Conservation (phyloP, 2,797 vertebrate species). For the Adelosebastes latens region DNA sequence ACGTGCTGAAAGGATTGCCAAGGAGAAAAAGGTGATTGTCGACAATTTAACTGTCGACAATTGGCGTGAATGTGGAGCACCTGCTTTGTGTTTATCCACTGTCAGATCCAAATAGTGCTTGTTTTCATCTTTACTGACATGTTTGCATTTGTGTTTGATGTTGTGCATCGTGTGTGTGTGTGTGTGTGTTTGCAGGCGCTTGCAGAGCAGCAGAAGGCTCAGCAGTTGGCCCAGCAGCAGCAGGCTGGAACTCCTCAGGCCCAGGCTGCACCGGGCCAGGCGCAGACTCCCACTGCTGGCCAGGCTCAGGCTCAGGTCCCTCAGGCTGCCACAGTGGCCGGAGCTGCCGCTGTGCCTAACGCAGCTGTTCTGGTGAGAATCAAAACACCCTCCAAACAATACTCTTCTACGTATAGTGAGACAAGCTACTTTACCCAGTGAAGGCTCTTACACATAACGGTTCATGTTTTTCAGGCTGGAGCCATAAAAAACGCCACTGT, state of each 20-base stretch:
- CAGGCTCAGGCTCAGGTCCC: slow-evolving; percentile 75
- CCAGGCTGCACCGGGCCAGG: slow-evolving; percentile 77
- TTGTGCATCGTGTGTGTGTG: slow-evolving; percentile 10
- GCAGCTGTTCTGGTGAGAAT: slow-evolving; percentile 90
- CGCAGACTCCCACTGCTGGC: slow-evolving; percentile 72
- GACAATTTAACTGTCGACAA: not conserved
- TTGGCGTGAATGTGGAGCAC: not conserved
- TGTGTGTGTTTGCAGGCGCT: slow-evolving; percentile 84
- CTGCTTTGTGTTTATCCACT: not conserved
- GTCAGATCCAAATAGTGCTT: not conserved
- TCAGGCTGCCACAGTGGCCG: slow-evolving; percentile 83
- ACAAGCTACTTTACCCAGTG: not conserved
- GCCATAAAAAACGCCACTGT: slow-evolving; percentile 89
- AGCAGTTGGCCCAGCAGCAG: slow-evolving; percentile 87
- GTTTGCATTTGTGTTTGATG: not conserved
- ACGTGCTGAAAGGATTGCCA: slow-evolving; percentile 92
- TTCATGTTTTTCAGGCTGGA: slow-evolving; percentile 83
- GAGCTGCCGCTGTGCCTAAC: slow-evolving; percentile 86
- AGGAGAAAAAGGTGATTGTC: slow-evolving; percentile 93
- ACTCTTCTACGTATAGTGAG: not conserved
- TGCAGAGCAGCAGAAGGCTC: slow-evolving; percentile 92
- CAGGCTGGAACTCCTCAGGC: slow-evolving; percentile 81
- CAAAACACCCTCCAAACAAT: not conserved
- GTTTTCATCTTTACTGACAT: not conserved
- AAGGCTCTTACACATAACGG: not conserved